Evolutionary conservation across 1,140 invertebrate genomes (phyloP).

Genomic region (Ganaspis sp.): DNA sequence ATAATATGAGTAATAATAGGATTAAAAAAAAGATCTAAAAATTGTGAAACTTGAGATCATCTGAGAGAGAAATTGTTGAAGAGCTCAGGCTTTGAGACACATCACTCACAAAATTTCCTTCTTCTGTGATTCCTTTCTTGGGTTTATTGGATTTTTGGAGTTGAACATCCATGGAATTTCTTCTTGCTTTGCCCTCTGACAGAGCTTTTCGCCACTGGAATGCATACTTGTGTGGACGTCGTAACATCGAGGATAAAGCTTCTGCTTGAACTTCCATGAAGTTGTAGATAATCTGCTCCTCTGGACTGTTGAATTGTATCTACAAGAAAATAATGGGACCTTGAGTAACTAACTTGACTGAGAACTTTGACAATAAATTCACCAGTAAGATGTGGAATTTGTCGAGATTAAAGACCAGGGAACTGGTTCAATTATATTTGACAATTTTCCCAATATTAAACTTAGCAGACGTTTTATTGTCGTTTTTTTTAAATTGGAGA

Average conservation of each 20-base stretch:
- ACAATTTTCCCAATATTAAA: background rate
- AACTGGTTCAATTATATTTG: background rate
- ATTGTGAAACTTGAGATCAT: too few species aligned
- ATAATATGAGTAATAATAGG: too few species aligned
- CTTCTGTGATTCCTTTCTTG: background rate
- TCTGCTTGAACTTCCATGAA: conserved; percentile 56
- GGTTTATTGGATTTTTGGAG: conserved; percentile 33
- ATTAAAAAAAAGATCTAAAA: too few species aligned
- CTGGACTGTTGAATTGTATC: conserved; percentile 31
- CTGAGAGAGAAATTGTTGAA: background rate
- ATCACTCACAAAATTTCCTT: background rate
- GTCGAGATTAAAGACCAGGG: conserved; percentile 35
- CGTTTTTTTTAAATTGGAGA: too few species aligned
- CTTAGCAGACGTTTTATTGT: background rate
- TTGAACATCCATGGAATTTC: conserved; percentile 48
- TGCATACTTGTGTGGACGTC: conserved; percentile 44
- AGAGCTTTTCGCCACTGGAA: conserved; percentile 59
- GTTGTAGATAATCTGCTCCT: conserved; percentile 60
- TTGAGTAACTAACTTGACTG: background rate
- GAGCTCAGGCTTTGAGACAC: background rate
- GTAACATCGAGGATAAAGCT: conserved; percentile 45
- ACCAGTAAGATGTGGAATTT: conserved; percentile 12
- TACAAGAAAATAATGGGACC: conserved; percentile 12
- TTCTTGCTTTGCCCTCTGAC: conserved; percentile 44
- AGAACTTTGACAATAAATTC: conserved; percentile 31